Evolutionary conservation across 1,140 invertebrate species (phyloP).

Genomic region (Eumaeus atala): DNA sequence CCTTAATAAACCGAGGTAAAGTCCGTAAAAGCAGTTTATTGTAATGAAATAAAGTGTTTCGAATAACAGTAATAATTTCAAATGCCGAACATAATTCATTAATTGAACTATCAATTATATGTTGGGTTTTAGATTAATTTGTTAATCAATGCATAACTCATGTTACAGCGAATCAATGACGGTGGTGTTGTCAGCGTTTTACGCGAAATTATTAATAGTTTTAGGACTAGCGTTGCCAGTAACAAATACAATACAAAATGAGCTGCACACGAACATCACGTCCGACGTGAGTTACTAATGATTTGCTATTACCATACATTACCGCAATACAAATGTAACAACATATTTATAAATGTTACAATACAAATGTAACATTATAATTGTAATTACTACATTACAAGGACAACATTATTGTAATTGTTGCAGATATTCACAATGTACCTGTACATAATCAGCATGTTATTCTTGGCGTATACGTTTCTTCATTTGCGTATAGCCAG

Average conservation of each 20-base stretch:
- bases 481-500: conserved; percentile 54
- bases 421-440: conserved; percentile 66
- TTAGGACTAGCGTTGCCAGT: conserved; percentile 62
- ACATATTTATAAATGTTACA: neutral
- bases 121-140: conserved; percentile 30
- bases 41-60: conserved; percentile 7
- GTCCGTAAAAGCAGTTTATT: conserved; percentile 9
- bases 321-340: neutral
- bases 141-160: conserved; percentile 55
- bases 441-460: conserved; percentile 55
- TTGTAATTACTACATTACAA: conserved; percentile 2
- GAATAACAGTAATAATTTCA: neutral
- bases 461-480: conserved; percentile 58
- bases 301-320: too few species aligned
- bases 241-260: conserved; percentile 68
- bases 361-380: conserved; percentile 7
- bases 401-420: conserved; percentile 14
- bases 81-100: conserved; percentile 3
- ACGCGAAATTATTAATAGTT: conserved; percentile 69
- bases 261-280: conserved; percentile 49
- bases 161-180: conserved; percentile 72
- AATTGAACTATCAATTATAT: neutral
- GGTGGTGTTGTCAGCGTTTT: conserved; percentile 63
- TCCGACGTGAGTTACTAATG: conserved; percentile 51
- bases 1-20: too few species aligned